A percentile compares a stretch with the other conserved stretches of the same genome.
phyloP scores from a whole-genome alignment of 2,797 vertebrate genomes.

The Leucoraja ocellata region DNA sequence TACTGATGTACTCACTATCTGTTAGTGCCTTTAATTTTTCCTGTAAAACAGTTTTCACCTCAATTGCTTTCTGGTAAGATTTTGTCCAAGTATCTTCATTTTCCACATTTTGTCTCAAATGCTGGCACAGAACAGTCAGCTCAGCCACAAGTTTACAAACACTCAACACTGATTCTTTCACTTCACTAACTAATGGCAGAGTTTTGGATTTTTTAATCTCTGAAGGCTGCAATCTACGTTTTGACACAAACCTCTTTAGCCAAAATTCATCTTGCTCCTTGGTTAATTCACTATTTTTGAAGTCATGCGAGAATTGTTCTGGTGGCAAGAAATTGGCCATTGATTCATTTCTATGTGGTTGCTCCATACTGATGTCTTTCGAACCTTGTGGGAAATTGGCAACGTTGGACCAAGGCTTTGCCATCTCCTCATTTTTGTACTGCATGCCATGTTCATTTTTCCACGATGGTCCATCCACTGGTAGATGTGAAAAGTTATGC shows the following conservation, averaged over 20 bases:
- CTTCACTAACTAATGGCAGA: slow-evolving; percentile 33
- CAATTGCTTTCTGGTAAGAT: slow-evolving; percentile 46
- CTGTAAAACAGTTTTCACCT: slow-evolving; percentile 49
- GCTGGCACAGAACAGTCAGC: slow-evolving; percentile 52
- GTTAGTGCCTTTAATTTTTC: slow-evolving; percentile 47
- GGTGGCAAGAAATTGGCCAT: background rate
- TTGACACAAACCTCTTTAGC: slow-evolving; percentile 39
- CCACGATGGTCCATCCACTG: background rate
- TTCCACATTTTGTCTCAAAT: slow-evolving; percentile 53
- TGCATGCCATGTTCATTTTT: background rate
- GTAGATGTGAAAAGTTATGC: background rate
- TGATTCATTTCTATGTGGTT: background rate
- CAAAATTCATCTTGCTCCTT: slow-evolving; percentile 39
- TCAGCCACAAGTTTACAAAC: slow-evolving; percentile 53
- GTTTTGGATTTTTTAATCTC: slow-evolving; percentile 36
- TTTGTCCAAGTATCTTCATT: slow-evolving; percentile 52
- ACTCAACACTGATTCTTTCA: slow-evolving; percentile 47
- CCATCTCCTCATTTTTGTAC: background rate
- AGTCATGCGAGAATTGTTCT: background rate
- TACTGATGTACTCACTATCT: slow-evolving; percentile 48
- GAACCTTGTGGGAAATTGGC: background rate
- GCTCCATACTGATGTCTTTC: background rate
- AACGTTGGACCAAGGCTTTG: background rate
- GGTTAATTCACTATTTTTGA: background rate
- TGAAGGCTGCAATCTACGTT: slow-evolving; percentile 15